phyloP scores from a whole-genome alignment of 2,888 invertebrate species.

The Euplagia quadripunctaria region DNA sequence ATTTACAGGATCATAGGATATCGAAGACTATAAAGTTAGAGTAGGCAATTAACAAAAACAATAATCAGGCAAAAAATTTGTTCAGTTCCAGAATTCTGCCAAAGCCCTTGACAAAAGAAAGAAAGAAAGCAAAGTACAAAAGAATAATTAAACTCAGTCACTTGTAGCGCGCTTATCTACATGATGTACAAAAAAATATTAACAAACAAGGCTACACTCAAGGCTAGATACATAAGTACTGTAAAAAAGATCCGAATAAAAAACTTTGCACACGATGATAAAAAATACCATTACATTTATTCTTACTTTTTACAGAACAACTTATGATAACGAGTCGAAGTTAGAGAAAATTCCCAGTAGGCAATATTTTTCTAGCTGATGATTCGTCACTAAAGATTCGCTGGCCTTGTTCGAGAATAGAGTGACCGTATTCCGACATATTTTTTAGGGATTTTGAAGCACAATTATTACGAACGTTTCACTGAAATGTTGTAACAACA shows the following conservation, averaged over 20 bases:
- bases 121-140: neutral
- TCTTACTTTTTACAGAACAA: conserved; percentile 22
- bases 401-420: conserved; percentile 19
- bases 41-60: neutral
- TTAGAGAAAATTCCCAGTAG: conserved; percentile 21
- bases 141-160: neutral
- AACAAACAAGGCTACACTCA: neutral
- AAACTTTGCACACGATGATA: conserved; percentile 11
- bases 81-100: neutral
- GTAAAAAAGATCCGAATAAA: neutral
- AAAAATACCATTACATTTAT: conserved; percentile 14
- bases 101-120: neutral
- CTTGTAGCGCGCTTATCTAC: neutral
- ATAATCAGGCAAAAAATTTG: neutral
- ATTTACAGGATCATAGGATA: neutral
- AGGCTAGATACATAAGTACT: neutral
- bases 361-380: conserved; percentile 30
- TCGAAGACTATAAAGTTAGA: neutral
- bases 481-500: too few relatives aligned
- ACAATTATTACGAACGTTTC: neutral
- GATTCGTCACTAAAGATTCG: conserved; percentile 33
- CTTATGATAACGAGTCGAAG: conserved; percentile 28
- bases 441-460: neutral
- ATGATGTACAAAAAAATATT: neutral
- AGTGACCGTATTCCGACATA: neutral